These are phyloP conservation scores for Eucidaris tribuloides DNA, from an alignment of 35 echinoderm and acorn worm genomes.

Conservation along the genomic window DNA sequence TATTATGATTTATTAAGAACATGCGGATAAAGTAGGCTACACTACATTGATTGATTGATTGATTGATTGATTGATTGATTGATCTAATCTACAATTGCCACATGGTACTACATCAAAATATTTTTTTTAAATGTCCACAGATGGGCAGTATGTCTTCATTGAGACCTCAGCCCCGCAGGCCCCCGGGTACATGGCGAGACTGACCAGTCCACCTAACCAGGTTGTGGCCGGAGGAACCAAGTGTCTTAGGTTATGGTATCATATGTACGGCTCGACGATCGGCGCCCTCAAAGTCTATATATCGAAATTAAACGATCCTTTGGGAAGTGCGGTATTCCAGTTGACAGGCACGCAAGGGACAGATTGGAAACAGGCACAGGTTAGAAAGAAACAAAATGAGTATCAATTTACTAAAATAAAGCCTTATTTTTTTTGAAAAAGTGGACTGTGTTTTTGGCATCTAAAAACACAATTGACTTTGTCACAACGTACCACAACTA, in stretches of 20 bases:
- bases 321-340: not conserved
- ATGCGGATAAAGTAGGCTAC: too few species aligned
- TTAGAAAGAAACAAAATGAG: too few species aligned
- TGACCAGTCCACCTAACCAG: slow-evolving; percentile 11
- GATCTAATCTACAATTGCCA: too few species aligned
- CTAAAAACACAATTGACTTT: too few species aligned
- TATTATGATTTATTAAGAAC: too few species aligned
- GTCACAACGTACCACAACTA: too few species aligned
- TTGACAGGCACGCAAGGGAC: not conserved
- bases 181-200: not conserved
- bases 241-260: slow-evolving; percentile 24
- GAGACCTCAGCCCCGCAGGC: slow-evolving; percentile 6
- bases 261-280: slow-evolving; percentile 33
- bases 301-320: not conserved
- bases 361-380: slow-evolving; percentile 12
- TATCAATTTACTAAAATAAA: not conserved
- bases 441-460: too few species aligned
- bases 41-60: too few species aligned
- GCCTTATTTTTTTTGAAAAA: not conserved
- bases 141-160: slow-evolving; percentile 38
- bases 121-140: too few species aligned
- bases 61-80: too few species aligned
- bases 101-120: too few species aligned
- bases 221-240: not conserved
- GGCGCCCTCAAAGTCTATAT: slow-evolving; percentile 3